phyloP scores from a whole-genome alignment of 2,888 invertebrate genomes.

The Tetragonula carbonaria region DNA sequence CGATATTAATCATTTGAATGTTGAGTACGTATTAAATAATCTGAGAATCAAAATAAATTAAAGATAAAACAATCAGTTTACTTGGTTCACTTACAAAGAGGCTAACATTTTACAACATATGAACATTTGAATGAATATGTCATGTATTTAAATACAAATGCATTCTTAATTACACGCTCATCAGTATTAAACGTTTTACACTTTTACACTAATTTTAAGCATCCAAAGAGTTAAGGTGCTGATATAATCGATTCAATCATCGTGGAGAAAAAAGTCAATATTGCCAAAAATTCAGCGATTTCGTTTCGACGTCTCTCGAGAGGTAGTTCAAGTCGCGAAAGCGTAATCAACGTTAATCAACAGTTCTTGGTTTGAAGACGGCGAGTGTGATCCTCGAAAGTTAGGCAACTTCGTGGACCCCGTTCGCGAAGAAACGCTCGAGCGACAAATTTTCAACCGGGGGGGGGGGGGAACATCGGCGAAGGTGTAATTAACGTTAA shows the following conservation, averaged over 20 bases:
- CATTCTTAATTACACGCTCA: no score
- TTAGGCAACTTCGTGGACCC: conserved; percentile 33
- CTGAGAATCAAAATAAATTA: no score
- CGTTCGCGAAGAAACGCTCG: conserved; percentile 19
- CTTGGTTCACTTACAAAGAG: no score
- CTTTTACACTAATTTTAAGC: no score
- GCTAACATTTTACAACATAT: no score
- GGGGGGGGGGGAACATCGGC: not conserved
- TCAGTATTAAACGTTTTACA: no score
- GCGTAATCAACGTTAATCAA: conserved; percentile 39
- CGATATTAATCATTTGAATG: no score
- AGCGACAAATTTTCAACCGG: conserved; percentile 20
- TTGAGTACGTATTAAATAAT: no score
- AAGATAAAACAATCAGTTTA: no score
- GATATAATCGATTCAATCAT: not conserved
- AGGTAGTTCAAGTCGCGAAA: not conserved
- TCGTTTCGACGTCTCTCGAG: not conserved
- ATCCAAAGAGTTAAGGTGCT: not conserved
- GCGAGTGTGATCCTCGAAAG: conserved; percentile 34
- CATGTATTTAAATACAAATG: no score
- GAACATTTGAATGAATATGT: no score
- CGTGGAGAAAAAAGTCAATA: not conserved
- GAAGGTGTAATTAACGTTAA: conserved; percentile 42
- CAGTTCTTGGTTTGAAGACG: conserved; percentile 6
- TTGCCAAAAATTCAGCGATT: not conserved